Conservation (phyloP, 2,113 vertebrate species). For the Geococcyx californianus region DNA sequence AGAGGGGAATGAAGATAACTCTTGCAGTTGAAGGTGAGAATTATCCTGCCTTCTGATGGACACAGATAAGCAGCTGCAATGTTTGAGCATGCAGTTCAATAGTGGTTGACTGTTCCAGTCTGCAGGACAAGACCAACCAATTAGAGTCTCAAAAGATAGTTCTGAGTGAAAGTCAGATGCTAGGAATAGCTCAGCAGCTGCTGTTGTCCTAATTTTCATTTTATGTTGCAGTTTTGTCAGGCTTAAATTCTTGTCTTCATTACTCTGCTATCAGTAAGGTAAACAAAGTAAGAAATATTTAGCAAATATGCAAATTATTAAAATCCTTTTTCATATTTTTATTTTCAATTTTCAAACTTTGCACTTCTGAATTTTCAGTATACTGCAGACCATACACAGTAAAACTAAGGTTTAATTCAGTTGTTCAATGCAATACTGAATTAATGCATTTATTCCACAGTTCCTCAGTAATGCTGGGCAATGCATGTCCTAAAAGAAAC, state of each 20-base stretch:
- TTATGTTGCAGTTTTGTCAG: not conserved
- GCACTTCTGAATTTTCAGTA: not conserved
- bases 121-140: not conserved
- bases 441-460: not conserved
- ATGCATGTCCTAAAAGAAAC: not conserved
- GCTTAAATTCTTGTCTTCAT: not conserved
- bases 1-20: not conserved
- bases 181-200: not conserved
- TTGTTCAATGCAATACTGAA: not conserved
- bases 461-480: not conserved
- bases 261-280: not conserved
- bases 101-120: not conserved
- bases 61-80: not conserved
- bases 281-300: not conserved
- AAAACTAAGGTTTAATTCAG: not conserved
- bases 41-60: not conserved
- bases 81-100: not conserved
- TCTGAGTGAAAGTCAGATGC: not conserved
- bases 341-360: not conserved
- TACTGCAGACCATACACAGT: not conserved
- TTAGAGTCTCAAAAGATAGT: not conserved
- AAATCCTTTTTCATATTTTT: not conserved
- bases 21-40: not conserved
- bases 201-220: not conserved
- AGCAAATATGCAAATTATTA: not conserved